Evolutionary conservation across 1,140 invertebrate genomes (phyloP).

Genomic region (Habropoda laboriosa): DNA sequence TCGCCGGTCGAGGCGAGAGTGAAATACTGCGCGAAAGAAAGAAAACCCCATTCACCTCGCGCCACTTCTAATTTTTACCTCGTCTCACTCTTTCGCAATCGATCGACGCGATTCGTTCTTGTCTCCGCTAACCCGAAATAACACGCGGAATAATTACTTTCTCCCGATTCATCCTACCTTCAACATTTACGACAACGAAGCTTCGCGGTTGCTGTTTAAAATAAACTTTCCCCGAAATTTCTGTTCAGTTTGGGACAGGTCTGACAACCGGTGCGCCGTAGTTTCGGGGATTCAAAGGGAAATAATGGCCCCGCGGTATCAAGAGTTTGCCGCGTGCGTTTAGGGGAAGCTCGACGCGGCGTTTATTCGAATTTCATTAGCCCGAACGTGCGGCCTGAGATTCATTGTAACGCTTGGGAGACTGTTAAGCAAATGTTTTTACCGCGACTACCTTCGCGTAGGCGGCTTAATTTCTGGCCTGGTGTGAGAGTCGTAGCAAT

Average conservation of each 20-base stretch:
- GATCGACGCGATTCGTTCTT: slow-evolving; percentile 35
- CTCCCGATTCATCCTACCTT: too few relatives aligned
- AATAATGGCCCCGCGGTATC: background rate
- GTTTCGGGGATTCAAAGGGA: slow-evolving; percentile 20
- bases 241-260: background rate
- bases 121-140: background rate
- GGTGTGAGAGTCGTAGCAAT: slow-evolving; percentile 3
- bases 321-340: background rate
- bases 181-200: background rate
- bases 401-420: background rate
- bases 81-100: slow-evolving; percentile 8
- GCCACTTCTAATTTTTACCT: slow-evolving; percentile 33
- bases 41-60: background rate
- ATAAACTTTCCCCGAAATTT: slow-evolving; percentile 3
- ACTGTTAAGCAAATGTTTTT: slow-evolving; percentile 27
- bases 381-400: background rate
- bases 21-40: slow-evolving; percentile 29
- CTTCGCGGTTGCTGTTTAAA: background rate
- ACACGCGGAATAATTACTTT: too few relatives aligned
- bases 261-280: background rate
- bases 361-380: slow-evolving; percentile 16
- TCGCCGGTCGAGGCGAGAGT: background rate
- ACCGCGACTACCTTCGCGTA: too few relatives aligned
- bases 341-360: background rate
- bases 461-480: slow-evolving; percentile 2